A percentile compares a stretch with the other conserved stretches of the same genome.
phyloP scores from a whole-genome alignment of 2,113 vertebrate species.

The Emydocephalus ijimae region DNA sequence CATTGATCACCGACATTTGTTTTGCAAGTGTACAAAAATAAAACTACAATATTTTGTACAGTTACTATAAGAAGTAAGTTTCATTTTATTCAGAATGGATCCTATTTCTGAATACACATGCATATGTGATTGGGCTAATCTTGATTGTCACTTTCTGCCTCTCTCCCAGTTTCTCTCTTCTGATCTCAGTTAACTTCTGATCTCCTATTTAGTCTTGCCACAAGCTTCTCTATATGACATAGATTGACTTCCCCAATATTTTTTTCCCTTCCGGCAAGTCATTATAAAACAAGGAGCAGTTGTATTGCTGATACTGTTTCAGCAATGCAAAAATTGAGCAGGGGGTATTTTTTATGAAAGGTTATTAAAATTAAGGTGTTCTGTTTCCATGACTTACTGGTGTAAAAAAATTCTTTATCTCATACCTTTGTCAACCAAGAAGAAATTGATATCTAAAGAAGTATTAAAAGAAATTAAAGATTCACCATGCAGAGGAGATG shows the following conservation, averaged over 20 bases:
- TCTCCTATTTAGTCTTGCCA: slow-evolving; percentile 53
- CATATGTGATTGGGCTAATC: not conserved
- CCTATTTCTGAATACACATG: not conserved
- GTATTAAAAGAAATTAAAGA: slow-evolving; percentile 47
- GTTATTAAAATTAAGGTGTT: slow-evolving; percentile 61
- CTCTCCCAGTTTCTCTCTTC: slow-evolving; percentile 51
- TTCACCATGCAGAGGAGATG: slow-evolving; percentile 8
- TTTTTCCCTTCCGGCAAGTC: slow-evolving; percentile 56
- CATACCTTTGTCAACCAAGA: slow-evolving; percentile 36
- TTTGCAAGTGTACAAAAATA: not conserved
- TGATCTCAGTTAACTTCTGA: slow-evolving; percentile 60
- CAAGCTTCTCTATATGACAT: slow-evolving; percentile 60
- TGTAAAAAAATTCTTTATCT: slow-evolving; percentile 46
- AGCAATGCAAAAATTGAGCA: slow-evolving; percentile 54
- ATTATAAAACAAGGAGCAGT: slow-evolving; percentile 64
- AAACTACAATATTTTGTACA: not conserved
- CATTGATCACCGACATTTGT: not conserved
- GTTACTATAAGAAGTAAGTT: not conserved
- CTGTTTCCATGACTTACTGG: slow-evolving; percentile 53
- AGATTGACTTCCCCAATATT: slow-evolving; percentile 61
- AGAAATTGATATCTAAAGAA: slow-evolving; percentile 55
- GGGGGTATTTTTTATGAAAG: slow-evolving; percentile 58
- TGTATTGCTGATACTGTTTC: slow-evolving; percentile 58
- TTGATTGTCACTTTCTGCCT: slow-evolving; percentile 31
- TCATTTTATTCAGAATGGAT: not conserved